Evolutionary conservation across 2,797 vertebrate genomes (phyloP).

Genomic region (Gadopsis marmoratus): DNA sequence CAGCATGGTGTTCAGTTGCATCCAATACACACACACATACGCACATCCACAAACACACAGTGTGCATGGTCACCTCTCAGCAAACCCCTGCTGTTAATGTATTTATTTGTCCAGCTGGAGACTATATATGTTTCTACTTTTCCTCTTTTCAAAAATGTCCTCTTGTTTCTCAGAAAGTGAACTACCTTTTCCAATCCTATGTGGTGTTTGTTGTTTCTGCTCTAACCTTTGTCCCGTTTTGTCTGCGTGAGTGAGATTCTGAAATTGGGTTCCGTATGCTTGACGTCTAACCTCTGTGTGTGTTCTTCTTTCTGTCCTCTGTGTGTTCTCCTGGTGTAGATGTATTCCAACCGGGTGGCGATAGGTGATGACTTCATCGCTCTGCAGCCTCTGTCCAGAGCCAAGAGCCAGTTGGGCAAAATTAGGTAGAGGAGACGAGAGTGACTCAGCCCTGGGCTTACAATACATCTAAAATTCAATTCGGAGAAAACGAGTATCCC

Average conservation of each 20-base stretch:
- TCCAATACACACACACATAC: neutral
- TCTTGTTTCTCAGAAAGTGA: slow-evolving; percentile 20
- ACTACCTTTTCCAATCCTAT: slow-evolving; percentile 30
- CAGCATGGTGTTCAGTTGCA: slow-evolving; percentile 34
- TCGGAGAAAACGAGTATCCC: slow-evolving; percentile 19
- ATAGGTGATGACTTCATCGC: slow-evolving; percentile 99
- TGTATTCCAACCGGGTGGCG: slow-evolving; percentile 96
- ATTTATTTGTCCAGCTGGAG: slow-evolving; percentile 53
- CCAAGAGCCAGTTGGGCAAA: slow-evolving; percentile 99
- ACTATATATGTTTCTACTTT: slow-evolving; percentile 29
- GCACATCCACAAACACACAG: slow-evolving; percentile 19
- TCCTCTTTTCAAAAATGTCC: slow-evolving; percentile 23
- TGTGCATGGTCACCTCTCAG: slow-evolving; percentile 39
- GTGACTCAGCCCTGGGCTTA: slow-evolving; percentile 50
- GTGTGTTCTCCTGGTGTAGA: slow-evolving; percentile 88
- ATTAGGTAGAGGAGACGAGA: slow-evolving; percentile 96
- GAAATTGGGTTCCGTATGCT: neutral
- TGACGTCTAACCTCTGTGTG: slow-evolving; percentile 64
- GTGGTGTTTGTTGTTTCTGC: slow-evolving; percentile 56
- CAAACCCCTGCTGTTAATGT: slow-evolving; percentile 27
- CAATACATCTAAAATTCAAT: slow-evolving; percentile 17
- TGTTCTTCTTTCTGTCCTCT: slow-evolving; percentile 69
- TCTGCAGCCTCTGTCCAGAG: slow-evolving; percentile 98
- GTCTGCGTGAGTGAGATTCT: slow-evolving; percentile 10
- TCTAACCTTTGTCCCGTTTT: slow-evolving; percentile 56